Evolutionary conservation across 1,140 invertebrate genomes (phyloP), one percentile per base, ranked within the genome.

Genomic region (Meloidogyne floridensis): DNA sequence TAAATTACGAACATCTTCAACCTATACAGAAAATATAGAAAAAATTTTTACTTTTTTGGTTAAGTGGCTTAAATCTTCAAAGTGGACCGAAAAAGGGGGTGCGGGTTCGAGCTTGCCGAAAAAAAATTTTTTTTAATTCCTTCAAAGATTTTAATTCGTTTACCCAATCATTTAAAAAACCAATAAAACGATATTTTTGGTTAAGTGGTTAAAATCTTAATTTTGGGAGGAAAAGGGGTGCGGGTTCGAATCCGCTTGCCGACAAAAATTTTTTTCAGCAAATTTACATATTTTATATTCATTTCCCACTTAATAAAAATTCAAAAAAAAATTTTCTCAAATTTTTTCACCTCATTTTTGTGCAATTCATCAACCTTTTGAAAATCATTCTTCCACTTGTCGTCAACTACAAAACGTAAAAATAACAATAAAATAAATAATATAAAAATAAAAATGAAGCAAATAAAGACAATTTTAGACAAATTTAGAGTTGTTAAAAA

Each of bases 321-420:
- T n/a, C 15, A 65, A 65, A 65, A 65, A 65, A 65, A 65, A n/a
- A n/a, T 65, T 65, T 65, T 15, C 2, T 72, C 77, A 65, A 65
- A 65, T 6, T 65, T 65, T 65, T 65, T 32, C 2, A 79, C 77
- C 51, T 79, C 65, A 13, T 32, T 18, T 20, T 53, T 69, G 18
- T 71, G 65, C 9, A 71, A 15, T 18, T 79, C 77, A 11, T 72
- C 18, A 6, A 9, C 59, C 15, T 20, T 51, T 11, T 70, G 54
- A 43, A 79, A n/a, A n/a, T 53, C 43, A 0, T 72, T 20, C 53
- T 71, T 79, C 77, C 77, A 79, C 9, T 71, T 71, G 56, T 56
- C 51, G 2, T 79, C 77, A 42, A 79, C 77, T 79, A 51, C 77
- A 79, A 79, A 79, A 69, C n/a, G 15, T 32, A 43, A 79, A 9